Evolutionary conservation across 2,888 invertebrate species (phyloP), one percentile per base, ranked within the genome.

Genomic region (Pimpla rufipes): DNA sequence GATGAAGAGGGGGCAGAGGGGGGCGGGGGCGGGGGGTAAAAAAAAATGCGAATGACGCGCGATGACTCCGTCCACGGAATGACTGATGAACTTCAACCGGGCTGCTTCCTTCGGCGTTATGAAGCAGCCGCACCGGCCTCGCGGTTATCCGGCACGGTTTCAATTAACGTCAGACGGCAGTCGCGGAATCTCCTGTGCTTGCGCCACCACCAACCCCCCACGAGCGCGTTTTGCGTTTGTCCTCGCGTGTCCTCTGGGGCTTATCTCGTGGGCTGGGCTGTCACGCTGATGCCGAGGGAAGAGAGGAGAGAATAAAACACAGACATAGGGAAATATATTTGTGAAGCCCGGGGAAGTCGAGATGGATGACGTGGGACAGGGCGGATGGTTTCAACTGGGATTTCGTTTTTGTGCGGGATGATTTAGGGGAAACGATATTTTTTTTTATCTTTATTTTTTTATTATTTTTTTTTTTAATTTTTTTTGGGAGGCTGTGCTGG

Each of bases 51-150:
- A 57, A 84, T 79, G 68, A 74, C 81, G 85, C 81, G 85, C 85
- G 79, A 87, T 87, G 87, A 87, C 81, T 85, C 67, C 79, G 13
- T 29, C 62, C 81, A 77, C 76, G 79, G 91, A 92, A 93, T 93
- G 93, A 93, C 93, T 93, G 93, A 93, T 93, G 93, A 93, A 93
- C 92, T 91, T 91, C 90, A 91, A 89, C 91, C 90, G 88, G 88
- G 90, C 76, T 45, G 71, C 66, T 80, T 82, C 47, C 81, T 84
- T 81, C 79, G 78, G 79, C 78, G 84, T 78, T 81, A 78, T 57
- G 62, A 74, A 73, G 8, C 11, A 10, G 3, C 21, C 35, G 29
- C 45, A 70, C 55, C 62, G 59, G 73, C 59, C 79, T 66, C 71
- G 59, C 67, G 67, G 66, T 79, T 79, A 50, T 18, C 70, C 64